phyloP scores from a whole-genome alignment of 30 jellyfish, hydroid and myxozoan genomes.

The Hydractinia symbiolongicarpus region DNA sequence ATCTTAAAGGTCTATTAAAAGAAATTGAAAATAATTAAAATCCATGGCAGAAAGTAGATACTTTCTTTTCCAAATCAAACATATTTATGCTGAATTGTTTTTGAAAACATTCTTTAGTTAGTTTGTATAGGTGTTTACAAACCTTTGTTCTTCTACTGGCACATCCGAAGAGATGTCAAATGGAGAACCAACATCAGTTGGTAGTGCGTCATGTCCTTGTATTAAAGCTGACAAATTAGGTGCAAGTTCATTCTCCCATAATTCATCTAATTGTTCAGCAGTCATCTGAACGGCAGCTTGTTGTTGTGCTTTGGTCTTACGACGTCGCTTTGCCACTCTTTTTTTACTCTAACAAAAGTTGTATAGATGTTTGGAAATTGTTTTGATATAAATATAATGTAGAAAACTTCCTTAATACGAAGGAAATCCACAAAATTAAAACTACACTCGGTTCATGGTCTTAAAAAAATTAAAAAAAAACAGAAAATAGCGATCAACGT shows the following conservation, averaged over 20 bases:
- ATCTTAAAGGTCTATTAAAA: too few relatives aligned
- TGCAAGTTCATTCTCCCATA: constrained; percentile 77
- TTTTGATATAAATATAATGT: too few relatives aligned
- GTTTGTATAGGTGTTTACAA: neutral
- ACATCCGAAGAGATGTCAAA: constrained; percentile 57
- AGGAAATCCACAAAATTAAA: too few relatives aligned
- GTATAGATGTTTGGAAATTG: neutral
- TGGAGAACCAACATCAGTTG: constrained; percentile 38
- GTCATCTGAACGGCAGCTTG: constrained; percentile 33
- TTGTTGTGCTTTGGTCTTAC: neutral
- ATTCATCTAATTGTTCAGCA: constrained; percentile 54
- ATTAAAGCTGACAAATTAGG: constrained; percentile 56
- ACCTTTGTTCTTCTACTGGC: constrained; percentile 82
- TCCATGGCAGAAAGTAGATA: too few relatives aligned
- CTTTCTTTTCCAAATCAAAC: too few relatives aligned
- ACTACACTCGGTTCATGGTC: too few relatives aligned
- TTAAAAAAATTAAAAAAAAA: neutral
- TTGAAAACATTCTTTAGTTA: too few relatives aligned
- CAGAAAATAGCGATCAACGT: too few relatives aligned
- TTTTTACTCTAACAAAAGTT: constrained; percentile 34
- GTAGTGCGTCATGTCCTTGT: constrained; percentile 61
- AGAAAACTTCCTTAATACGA: neutral
- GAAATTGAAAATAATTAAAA: too few relatives aligned
- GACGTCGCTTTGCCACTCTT: constrained; percentile 26
- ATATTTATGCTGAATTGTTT: too few relatives aligned